Evolutionary conservation across 1,140 invertebrate species (phyloP).

Genomic region (Eurytemora carolleeae): DNA sequence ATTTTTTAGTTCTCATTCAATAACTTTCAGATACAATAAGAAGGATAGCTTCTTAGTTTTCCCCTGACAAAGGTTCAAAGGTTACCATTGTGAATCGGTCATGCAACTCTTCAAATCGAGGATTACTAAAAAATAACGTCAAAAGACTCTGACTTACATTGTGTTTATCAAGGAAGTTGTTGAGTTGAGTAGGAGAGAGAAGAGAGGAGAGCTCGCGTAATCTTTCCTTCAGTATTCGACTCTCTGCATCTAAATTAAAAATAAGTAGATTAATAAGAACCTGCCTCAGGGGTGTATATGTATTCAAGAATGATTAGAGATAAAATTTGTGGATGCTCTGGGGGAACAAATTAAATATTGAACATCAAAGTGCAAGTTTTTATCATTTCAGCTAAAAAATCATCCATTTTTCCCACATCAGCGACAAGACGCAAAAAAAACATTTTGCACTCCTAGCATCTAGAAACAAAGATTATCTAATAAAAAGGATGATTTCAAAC

Average conservation of each 20-base stretch:
- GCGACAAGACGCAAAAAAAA: too few relatives aligned
- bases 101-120: neutral
- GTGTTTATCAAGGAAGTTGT: slow-evolving; percentile 19
- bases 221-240: slow-evolving; percentile 41
- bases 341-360: neutral
- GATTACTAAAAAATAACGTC: slow-evolving; percentile 1
- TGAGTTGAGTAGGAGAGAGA: slow-evolving; percentile 22
- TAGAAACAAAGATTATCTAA: too few relatives aligned
- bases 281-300: too few relatives aligned
- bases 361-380: neutral
- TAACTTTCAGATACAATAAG: neutral
- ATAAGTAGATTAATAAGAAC: too few relatives aligned
- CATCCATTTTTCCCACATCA: neutral
- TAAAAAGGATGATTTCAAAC: too few relatives aligned
- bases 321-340: neutral
- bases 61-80: neutral
- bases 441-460: too few relatives aligned
- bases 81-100: too few relatives aligned
- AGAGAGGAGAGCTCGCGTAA: slow-evolving; percentile 33
- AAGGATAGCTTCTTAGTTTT: neutral
- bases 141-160: slow-evolving; percentile 17
- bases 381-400: neutral
- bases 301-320: too few relatives aligned
- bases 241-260: slow-evolving; percentile 43
- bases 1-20: neutral